These are phyloP conservation scores for Clostera curtula DNA, from an alignment of 2,888 invertebrate species.

Conservation along the genomic window DNA sequence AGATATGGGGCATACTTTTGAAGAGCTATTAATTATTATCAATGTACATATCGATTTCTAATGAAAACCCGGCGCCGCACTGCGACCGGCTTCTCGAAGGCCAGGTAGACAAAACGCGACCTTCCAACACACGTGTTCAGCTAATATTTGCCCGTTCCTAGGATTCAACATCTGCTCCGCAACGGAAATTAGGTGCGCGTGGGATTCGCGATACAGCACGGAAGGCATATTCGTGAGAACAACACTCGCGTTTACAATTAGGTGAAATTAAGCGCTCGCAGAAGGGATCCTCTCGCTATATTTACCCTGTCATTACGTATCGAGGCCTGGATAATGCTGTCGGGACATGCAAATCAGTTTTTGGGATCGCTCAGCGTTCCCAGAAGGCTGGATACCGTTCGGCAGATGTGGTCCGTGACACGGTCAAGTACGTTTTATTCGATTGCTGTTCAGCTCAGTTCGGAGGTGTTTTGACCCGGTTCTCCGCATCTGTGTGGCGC, in stretches of 20 bases:
- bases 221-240: constrained; percentile 70
- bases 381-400: constrained; percentile 69
- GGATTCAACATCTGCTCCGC: constrained; percentile 52
- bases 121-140: constrained; percentile 41
- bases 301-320: constrained; percentile 64
- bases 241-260: constrained; percentile 59
- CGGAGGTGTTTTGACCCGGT: constrained; percentile 73
- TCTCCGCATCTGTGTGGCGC: constrained; percentile 44
- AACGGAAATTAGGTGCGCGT: constrained; percentile 57
- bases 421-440: constrained; percentile 69
- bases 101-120: constrained; percentile 42
- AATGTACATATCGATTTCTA: constrained; percentile 61
- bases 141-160: constrained; percentile 48
- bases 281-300: constrained; percentile 54
- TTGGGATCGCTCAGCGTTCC: constrained; percentile 67
- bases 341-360: constrained; percentile 69
- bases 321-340: constrained; percentile 56
- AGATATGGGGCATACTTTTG: constrained; percentile 28
- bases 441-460: constrained; percentile 60
- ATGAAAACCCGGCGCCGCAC: constrained; percentile 50
- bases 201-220: constrained; percentile 59
- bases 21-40: constrained; percentile 60
- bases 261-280: constrained; percentile 60
- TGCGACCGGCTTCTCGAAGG: constrained; percentile 40
- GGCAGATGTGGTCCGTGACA: constrained; percentile 69